Conservation (phyloP, 2,113 vertebrate species). For the Protomyctophum bolini region DNA sequence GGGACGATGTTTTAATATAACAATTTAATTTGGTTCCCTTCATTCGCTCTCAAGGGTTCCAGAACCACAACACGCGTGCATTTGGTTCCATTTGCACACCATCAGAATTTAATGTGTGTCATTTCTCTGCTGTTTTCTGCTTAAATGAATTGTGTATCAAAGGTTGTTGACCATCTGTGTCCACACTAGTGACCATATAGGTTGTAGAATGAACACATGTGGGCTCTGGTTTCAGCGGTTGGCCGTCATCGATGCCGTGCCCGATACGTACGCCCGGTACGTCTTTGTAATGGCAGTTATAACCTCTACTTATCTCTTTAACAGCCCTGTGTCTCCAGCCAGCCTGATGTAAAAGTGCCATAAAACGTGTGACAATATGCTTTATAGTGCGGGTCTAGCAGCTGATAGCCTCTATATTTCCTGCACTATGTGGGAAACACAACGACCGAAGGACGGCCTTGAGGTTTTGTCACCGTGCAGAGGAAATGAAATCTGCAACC, state of each 20-base stretch:
- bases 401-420: constrained; percentile 60
- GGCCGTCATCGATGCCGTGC: constrained; percentile 10
- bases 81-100: no score
- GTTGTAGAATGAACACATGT: neutral
- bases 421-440: constrained; percentile 1
- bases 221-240: constrained; percentile 11
- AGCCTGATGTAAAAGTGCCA: constrained; percentile 39
- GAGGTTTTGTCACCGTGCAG: constrained; percentile 32
- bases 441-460: constrained; percentile 27
- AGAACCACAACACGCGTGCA: no score
- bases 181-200: neutral
- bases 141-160: neutral
- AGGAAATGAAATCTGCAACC: constrained; percentile 27
- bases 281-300: constrained; percentile 41
- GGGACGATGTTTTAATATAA: no score
- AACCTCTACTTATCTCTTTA: constrained; percentile 58
- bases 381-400: constrained; percentile 56
- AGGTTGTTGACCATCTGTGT: neutral
- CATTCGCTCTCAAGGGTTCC: no score
- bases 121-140: constrained; percentile 12
- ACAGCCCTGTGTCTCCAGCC: constrained; percentile 46
- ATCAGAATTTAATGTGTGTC: constrained; percentile 26
- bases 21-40: no score
- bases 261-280: constrained; percentile 34
- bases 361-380: constrained; percentile 54